Base-by-base conservation (phyloP, 1,140 invertebrate species). In the Leptoteleia sp. region DNA sequence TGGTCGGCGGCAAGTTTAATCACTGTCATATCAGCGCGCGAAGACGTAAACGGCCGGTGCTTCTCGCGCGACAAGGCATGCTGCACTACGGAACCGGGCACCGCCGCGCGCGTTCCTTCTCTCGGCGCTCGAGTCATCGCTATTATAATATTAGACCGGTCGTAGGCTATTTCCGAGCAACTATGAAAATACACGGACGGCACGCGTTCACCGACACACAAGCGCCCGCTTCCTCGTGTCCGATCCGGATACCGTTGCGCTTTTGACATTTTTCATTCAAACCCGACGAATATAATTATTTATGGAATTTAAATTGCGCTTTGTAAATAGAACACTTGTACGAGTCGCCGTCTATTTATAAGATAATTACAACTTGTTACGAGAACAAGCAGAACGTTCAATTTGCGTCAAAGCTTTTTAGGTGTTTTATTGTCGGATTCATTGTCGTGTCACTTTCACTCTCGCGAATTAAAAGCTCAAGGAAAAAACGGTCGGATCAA, bases 71-170 rank as follows among this genome's bases (percentile, higher is more conserved):
- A 15, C 52, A 75, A 59, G 50, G 31, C 64, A 62, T 27, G 48
- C 57, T 11, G 42, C 45, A 67, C 59, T 76, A 61, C 65, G 29
- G 59, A 37, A 48, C 33, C 62, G 48, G 48, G 48, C 71, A 59
- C 29, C 70, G 67, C 54, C 71, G n/a, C n/a, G n/a, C n/a, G n/a
- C 50, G 54, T 47, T 40, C 37, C 65, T 37, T 35, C 73, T 67
- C 64, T 62, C 55, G 75, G 29, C 37, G 64, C 57, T 75, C 71
- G 76, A 85, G 82, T 84, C 82, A 84, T 84, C 82, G 82, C 83
- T 85, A 85, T 84, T 84, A 86, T 85, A 86, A 87, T 88, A 87
- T 87, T 84, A 82, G 86, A 86, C 80, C 80, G 81, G 70, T 79
- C 80, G 81, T 64, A 80, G 80, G 82, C 86, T 88, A 89, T 89